Percentiles rank a stretch among this genome's conserved stretches.
phyloP scores from a whole-genome alignment of 2,113 vertebrate genomes.

The Lycaon pictus region DNA sequence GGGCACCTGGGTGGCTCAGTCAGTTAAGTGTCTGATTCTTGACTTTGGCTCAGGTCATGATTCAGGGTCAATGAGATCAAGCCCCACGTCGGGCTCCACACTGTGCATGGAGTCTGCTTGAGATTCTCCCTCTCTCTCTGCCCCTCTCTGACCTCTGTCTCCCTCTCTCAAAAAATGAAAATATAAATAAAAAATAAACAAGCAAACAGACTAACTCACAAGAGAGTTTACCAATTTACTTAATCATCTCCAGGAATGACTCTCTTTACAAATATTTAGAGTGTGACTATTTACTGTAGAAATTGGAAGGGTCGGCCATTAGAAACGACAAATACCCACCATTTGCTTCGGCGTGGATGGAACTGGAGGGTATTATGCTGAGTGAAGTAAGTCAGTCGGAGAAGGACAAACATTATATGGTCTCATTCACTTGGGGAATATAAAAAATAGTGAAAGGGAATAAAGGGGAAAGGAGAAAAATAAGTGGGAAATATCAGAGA shows the following conservation, averaged over 20 bases:
- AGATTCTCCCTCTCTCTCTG: neutral
- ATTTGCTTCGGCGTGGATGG: no score
- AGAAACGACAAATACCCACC: no score
- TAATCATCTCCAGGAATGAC: conserved; percentile 57
- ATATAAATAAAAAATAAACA: no score
- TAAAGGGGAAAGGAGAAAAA: no score
- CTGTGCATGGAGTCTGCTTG: neutral
- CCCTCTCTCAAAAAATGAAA: neutral
- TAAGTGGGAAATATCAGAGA: no score
- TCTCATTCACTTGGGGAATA: no score
- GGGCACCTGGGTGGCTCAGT: neutral
- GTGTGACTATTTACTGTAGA: conserved; percentile 3
- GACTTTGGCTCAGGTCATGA: neutral
- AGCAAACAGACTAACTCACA: neutral
- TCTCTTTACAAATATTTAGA: conserved; percentile 57
- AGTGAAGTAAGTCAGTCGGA: no score
- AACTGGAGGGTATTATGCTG: no score
- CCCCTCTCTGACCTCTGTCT: neutral
- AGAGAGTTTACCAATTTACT: conserved; percentile 56
- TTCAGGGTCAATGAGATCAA: neutral
- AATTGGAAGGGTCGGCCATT: neutral
- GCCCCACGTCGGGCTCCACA: neutral
- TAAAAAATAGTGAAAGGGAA: no score
- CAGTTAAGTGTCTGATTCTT: neutral
- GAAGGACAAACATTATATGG: no score